Evolutionary conservation across 2,888 invertebrate species (phyloP).

Genomic region (Platycnemis pennipes): DNA sequence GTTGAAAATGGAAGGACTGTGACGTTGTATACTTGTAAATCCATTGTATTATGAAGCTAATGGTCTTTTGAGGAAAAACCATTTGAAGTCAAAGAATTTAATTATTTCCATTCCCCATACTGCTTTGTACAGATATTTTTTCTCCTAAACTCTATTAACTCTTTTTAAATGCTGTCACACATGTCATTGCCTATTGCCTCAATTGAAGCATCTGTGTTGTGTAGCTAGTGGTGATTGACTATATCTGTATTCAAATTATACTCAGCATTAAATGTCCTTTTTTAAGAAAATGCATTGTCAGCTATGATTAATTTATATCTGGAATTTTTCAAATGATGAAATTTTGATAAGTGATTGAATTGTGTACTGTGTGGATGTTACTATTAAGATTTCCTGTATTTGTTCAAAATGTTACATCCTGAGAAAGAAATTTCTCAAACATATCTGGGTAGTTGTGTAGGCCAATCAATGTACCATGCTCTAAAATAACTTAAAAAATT

Average conservation of each 20-base stretch:
- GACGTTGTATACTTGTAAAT: conserved; percentile 32
- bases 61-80: background rate
- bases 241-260: background rate
- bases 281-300: background rate
- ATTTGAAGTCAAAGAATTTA: background rate
- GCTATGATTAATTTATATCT: background rate
- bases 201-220: conserved; percentile 16
- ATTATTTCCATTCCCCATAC: background rate
- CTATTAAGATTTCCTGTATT: conserved; percentile 1
- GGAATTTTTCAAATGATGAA: background rate
- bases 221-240: conserved; percentile 16
- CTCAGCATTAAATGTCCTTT: background rate
- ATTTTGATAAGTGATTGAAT: background rate
- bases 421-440: conserved; percentile 42
- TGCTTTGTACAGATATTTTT: background rate
- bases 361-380: background rate
- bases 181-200: conserved; percentile 5
- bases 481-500: background rate
- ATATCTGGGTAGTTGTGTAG: conserved; percentile 43
- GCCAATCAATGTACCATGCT: background rate
- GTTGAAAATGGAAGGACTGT: background rate
- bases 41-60: background rate
- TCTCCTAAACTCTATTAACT: background rate
- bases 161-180: background rate
- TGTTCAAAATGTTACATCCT: background rate